Evolutionary conservation across 2,797 vertebrate genomes (phyloP).

Genomic region (Acrossocheilus wenchowensis): DNA sequence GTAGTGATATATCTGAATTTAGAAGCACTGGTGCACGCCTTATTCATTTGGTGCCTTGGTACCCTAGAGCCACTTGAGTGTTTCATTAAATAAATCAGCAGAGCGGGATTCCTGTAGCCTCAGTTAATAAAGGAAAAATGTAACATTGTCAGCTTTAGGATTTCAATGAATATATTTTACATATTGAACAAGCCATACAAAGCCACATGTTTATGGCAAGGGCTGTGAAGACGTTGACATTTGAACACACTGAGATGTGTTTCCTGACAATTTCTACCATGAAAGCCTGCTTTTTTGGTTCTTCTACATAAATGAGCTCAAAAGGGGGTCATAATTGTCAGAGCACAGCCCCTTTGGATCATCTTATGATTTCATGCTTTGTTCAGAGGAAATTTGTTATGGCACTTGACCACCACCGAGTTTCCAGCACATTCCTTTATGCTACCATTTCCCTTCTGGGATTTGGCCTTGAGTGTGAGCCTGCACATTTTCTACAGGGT

Average conservation of each 20-base stretch:
- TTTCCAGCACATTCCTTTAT: conserved; percentile 36
- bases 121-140: conserved; percentile 58
- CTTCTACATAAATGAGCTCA: conserved; percentile 31
- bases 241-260: neutral
- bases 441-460: conserved; percentile 6
- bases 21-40: conserved; percentile 52
- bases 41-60: conserved; percentile 57
- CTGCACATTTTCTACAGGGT: neutral
- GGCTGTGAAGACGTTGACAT: conserved; percentile 22
- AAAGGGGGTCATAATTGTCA: conserved; percentile 18
- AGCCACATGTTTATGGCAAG: conserved; percentile 38
- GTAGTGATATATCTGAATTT: conserved; percentile 54
- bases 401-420: neutral
- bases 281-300: neutral
- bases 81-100: conserved; percentile 63
- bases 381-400: conserved; percentile 4
- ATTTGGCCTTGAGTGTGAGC: neutral
- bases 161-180: conserved; percentile 58
- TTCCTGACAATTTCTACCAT: conserved; percentile 30
- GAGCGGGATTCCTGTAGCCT: conserved; percentile 51
- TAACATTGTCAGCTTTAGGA: conserved; percentile 58
- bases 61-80: conserved; percentile 60
- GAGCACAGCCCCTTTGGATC: conserved; percentile 20
- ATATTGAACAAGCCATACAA: conserved; percentile 52
- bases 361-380: conserved; percentile 34